Evolutionary conservation across 2,113 vertebrate genomes (phyloP).

Genomic region (Psammodynastes pulverulentus): DNA sequence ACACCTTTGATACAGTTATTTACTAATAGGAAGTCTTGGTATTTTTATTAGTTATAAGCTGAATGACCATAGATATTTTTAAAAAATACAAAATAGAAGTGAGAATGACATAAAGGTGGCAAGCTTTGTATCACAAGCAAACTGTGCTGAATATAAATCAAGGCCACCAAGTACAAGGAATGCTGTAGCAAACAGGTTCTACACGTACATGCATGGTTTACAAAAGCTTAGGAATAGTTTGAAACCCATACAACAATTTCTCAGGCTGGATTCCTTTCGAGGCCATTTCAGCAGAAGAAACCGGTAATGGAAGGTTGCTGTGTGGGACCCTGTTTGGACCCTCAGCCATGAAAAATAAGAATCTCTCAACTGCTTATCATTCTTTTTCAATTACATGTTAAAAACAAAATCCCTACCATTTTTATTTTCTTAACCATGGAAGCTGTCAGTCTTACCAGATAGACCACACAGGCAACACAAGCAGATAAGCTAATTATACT

Average conservation of each 20-base stretch:
- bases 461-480: background rate
- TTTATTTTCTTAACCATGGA: background rate
- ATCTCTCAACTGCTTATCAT: background rate
- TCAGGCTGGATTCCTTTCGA: background rate
- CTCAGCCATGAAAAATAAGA: background rate
- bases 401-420: background rate
- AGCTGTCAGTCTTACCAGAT: background rate
- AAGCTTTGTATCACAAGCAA: background rate
- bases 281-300: background rate
- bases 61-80: background rate
- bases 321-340: background rate
- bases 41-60: background rate
- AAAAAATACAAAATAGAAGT: background rate
- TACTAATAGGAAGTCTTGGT: background rate
- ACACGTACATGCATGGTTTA: background rate
- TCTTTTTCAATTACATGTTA: background rate
- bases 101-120: background rate
- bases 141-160: background rate
- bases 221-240: background rate
- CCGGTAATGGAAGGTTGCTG: background rate
- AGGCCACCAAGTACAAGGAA: background rate
- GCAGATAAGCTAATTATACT: background rate
- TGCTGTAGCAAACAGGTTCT: background rate
- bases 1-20: background rate
- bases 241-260: background rate